Evolutionary conservation across 2,113 vertebrate species (phyloP).

Genomic region (cat (Felis catus)): DNA sequence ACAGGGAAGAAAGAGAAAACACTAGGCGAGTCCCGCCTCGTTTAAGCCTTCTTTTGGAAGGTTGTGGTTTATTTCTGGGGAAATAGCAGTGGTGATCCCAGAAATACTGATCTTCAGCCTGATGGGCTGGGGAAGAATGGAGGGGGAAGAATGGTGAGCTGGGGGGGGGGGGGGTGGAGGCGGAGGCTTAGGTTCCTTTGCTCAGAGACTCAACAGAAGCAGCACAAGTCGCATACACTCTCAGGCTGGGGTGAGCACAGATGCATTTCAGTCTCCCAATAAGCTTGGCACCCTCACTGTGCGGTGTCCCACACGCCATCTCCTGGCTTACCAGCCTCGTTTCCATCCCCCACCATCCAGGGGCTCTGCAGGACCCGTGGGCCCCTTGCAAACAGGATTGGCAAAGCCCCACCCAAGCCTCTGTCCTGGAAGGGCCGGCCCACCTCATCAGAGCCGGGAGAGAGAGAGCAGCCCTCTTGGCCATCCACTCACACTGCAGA

Average conservation of each 20-base stretch:
- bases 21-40: neutral
- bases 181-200: neutral
- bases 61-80: neutral
- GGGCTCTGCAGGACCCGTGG: neutral
- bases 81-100: neutral
- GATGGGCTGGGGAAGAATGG: neutral
- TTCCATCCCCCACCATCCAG: neutral
- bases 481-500: neutral
- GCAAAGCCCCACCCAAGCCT: neutral
- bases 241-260: neutral
- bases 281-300: neutral
- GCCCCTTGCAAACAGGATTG: neutral
- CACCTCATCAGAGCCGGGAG: neutral
- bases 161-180: neutral
- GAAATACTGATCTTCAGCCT: neutral
- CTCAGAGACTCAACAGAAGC: neutral
- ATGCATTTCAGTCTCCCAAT: neutral
- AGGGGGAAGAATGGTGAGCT: neutral
- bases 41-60: neutral
- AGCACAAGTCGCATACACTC: too few species aligned
- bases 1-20: neutral
- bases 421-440: neutral
- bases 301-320: neutral
- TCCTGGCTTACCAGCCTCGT: neutral
- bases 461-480: neutral